Evolutionary conservation across 2,888 invertebrate species (phyloP).

Genomic region (Plutella xylostella): DNA sequence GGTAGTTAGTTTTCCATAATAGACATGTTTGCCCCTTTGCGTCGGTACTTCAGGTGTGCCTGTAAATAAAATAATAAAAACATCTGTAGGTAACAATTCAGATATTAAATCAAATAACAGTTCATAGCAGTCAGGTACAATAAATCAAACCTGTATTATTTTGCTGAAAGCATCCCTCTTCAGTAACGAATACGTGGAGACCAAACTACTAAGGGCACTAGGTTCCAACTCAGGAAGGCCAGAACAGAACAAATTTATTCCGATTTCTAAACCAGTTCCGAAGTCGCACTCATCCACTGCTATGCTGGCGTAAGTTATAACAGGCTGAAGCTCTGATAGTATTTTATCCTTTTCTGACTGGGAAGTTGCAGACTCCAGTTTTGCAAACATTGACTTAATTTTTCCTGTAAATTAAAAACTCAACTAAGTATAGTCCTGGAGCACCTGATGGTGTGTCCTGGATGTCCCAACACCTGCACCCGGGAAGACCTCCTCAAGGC

Average conservation of each 20-base stretch:
- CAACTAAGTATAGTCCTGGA: too few relatives aligned
- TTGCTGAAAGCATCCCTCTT: conserved; percentile 77
- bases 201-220: conserved; percentile 73
- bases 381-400: conserved; percentile 76
- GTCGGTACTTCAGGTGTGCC: conserved; percentile 80
- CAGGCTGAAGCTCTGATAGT: conserved; percentile 80
- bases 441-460: too few relatives aligned
- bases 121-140: not conserved
- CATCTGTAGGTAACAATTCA: not conserved
- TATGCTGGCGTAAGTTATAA: conserved; percentile 86
- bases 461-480: too few relatives aligned
- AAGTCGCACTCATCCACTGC: conserved; percentile 97
- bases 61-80: conserved; percentile 38
- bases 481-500: too few relatives aligned
- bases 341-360: conserved; percentile 70
- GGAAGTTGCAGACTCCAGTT: conserved; percentile 70
- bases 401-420: conserved; percentile 55
- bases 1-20: too few relatives aligned
- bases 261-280: conserved; percentile 91
- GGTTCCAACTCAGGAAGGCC: conserved; percentile 77
- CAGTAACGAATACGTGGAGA: conserved; percentile 81
- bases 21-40: conserved; percentile 46
- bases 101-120: not conserved
- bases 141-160: conserved; percentile 46
- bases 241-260: conserved; percentile 85